Evolutionary conservation across 2,888 invertebrate species (phyloP).

Genomic region (Watsonalla cultraria): DNA sequence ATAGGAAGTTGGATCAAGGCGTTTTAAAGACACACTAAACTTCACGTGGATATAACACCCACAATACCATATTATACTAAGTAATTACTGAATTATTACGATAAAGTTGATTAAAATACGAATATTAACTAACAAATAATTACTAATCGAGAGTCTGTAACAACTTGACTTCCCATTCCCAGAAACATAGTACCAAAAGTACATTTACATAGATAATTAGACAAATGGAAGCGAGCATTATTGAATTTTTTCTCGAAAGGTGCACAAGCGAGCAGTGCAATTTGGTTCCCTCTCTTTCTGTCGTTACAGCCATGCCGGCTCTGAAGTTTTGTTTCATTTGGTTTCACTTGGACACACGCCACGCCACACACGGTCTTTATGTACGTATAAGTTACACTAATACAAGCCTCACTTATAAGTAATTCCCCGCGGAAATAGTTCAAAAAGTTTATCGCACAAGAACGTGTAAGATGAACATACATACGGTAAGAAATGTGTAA

Average conservation of each 20-base stretch:
- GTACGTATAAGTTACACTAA: constrained; percentile 8
- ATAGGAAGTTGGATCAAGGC: too few relatives aligned
- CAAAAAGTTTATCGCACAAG: constrained; percentile 38
- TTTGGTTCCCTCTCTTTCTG: constrained; percentile 60
- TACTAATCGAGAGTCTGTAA: constrained; percentile 43
- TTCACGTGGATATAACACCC: too few relatives aligned
- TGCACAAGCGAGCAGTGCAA: constrained; percentile 70
- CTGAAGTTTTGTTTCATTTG: constrained; percentile 53
- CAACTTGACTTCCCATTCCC: constrained; percentile 49
- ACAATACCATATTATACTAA: too few relatives aligned
- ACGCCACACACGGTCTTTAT: constrained; percentile 22
- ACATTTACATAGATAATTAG: constrained; percentile 71
- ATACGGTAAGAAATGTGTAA: constrained; percentile 11
- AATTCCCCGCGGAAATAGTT: constrained; percentile 37
- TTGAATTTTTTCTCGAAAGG: constrained; percentile 75
- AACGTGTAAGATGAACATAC: constrained; percentile 10
- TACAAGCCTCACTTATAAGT: constrained; percentile 4
- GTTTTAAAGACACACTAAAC: too few relatives aligned
- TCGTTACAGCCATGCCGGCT: constrained; percentile 45
- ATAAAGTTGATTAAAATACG: constrained; percentile 1
- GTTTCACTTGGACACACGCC: constrained; percentile 30
- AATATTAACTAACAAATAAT: constrained; percentile 26
- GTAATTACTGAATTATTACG: too few relatives aligned
- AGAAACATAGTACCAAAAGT: constrained; percentile 40
- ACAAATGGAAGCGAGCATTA: constrained; percentile 72